These are phyloP conservation scores for Lucilia cuprina DNA, from an alignment of 1,140 invertebrate genomes.

Conservation along the genomic window DNA sequence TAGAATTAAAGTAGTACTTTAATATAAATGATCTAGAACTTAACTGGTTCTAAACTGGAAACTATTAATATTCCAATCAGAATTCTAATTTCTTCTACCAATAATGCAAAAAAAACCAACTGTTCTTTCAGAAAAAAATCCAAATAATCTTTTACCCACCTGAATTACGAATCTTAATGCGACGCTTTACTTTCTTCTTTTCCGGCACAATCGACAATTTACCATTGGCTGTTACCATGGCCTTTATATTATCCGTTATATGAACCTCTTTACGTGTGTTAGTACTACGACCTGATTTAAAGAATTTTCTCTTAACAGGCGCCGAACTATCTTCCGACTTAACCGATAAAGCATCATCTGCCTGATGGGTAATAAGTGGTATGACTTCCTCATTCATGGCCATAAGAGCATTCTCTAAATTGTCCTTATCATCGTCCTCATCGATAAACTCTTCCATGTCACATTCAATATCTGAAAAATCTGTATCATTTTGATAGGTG, in stretches of 20 bases:
- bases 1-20: no score
- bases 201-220: constrained; percentile 48
- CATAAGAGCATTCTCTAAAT: constrained; percentile 13
- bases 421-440: constrained; percentile 43
- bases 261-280: constrained; percentile 54
- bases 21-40: no score
- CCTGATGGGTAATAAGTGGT: constrained; percentile 45
- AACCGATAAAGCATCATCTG: constrained; percentile 27
- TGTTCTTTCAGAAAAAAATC: no score
- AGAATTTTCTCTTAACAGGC: constrained; percentile 48
- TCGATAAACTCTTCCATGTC: constrained; percentile 8
- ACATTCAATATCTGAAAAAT: constrained; percentile 41
- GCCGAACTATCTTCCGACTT: constrained; percentile 38
- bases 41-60: no score
- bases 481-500: neutral
- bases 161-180: constrained; percentile 26
- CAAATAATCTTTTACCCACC: neutral
- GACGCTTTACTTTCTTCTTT: constrained; percentile 36
- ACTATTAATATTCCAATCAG: no score
- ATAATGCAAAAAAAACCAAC: no score
- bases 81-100: no score
- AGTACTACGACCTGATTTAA: constrained; percentile 50
- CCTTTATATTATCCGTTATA: constrained; percentile 55
- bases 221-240: constrained; percentile 49
- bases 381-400: constrained; percentile 48